Conservation (phyloP, 2,113 vertebrate genomes). For the Muscicapa adusta region DNA sequence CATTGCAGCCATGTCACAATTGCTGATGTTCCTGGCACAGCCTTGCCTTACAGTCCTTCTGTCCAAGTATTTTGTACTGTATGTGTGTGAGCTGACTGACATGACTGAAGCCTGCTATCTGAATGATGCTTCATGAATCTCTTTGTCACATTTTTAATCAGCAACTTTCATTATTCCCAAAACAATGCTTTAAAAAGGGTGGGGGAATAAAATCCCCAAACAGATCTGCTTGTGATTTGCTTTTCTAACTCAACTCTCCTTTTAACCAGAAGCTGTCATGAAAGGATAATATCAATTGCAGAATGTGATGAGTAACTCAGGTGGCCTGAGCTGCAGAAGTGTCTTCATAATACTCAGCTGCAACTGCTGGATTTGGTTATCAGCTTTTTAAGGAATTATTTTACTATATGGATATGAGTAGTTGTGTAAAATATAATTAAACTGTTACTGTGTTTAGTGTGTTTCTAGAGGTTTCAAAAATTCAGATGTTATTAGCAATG, state of each 20-base stretch:
- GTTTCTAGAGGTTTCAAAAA: neutral
- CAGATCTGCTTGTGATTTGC: neutral
- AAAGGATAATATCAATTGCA: neutral
- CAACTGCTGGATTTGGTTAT: neutral
- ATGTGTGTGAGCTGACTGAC: neutral
- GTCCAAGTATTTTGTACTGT: rapidly evolving
- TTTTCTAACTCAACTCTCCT: neutral
- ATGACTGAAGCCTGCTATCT: neutral
- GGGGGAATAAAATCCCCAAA: neutral
- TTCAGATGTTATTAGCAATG: constrained; percentile 15
- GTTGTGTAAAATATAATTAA: neutral
- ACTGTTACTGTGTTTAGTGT: neutral
- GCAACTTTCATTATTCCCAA: neutral
- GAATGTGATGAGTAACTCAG: neutral
- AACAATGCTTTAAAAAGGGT: neutral
- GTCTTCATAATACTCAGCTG: neutral
- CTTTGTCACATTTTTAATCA: neutral
- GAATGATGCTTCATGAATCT: neutral
- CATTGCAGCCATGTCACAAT: neutral
- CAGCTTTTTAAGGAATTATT: neutral
- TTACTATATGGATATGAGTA: neutral
- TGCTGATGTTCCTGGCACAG: neutral
- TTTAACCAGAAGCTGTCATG: neutral
- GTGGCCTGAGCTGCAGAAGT: neutral
- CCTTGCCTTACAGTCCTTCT: neutral